Evolutionary conservation across 2,888 invertebrate genomes (phyloP), one percentile per base, ranked within the genome.

Genomic region (Heliconius sara): DNA sequence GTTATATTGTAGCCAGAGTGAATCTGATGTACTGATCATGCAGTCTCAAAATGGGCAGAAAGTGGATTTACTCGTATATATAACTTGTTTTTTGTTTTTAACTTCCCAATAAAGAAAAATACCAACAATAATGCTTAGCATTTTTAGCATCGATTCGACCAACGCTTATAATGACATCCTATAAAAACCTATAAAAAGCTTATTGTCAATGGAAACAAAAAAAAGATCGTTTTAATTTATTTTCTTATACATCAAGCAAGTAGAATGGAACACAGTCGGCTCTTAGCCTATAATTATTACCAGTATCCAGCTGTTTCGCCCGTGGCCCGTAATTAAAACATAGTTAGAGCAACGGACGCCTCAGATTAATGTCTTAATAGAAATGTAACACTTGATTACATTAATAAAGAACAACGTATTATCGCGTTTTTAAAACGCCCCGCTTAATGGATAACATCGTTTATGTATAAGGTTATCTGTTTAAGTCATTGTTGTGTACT

Each of bases 291-390:
- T 93, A 93, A 94, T 94, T 93, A 94, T 92, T 87, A 89, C 85
- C 86, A 89, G 88, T 91, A 88, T 89, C 88, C 88, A 89, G 89
- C 88, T 87, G 89, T 91, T 89, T 88, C 87, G 89, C 89, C 87
- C 86, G 88, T 87, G 87, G 89, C 86, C 89, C 86, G 88, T 92
- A 95, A 95, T 95, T 95, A 95, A 94, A 95, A 94, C 91, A 92
- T 95, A 94, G 93, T 95, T 95, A 95, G 90, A 88, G 85, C 85
- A 88, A 87, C 86, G 84, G 86, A 88, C 90, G 89, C 90, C 89
- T 89, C 89, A 91, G 91, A 92, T 92, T 92, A 91, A 93, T 93
- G 91, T 87, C 87, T 84, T 94, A 94, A 94, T 94, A 94, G 93
- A 94, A 93, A 94, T 92, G 91, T 92, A 90, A 89, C 89, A 89